Conservation (phyloP, 2,888 invertebrate species). For the Cantharis rufa region DNA sequence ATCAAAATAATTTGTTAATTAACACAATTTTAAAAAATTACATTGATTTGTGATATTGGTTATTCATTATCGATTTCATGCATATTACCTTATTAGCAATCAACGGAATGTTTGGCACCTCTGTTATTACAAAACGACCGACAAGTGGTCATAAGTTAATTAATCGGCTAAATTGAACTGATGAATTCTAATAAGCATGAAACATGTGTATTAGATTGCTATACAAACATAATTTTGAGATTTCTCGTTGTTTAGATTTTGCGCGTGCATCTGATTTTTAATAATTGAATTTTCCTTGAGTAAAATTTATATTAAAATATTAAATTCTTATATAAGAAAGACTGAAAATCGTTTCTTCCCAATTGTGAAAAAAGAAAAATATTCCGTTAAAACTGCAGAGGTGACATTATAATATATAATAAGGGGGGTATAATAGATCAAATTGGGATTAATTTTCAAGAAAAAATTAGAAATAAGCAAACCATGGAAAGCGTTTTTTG, state of each 20-base stretch:
- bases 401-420: background rate
- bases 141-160: background rate
- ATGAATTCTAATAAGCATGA: background rate
- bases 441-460: background rate
- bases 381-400: background rate
- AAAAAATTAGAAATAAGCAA: background rate
- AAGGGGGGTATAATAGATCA: background rate
- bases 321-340: background rate
- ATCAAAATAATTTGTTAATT: no score
- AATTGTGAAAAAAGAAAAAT: background rate
- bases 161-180: background rate
- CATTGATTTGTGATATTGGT: background rate
- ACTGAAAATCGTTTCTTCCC: background rate
- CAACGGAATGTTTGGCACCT: background rate
- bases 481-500: slow-evolving; percentile 6
- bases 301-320: background rate
- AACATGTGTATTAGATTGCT: background rate
- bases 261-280: background rate
- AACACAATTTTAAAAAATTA: background rate
- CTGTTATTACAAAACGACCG: background rate
- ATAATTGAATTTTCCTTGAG: background rate
- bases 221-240: background rate
- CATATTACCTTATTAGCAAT: background rate
- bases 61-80: background rate
- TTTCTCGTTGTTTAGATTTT: background rate